Evolutionary conservation across 2,888 invertebrate species (phyloP), one percentile per base, ranked within the genome.

Genomic region (Hoplodrina blanda): DNA sequence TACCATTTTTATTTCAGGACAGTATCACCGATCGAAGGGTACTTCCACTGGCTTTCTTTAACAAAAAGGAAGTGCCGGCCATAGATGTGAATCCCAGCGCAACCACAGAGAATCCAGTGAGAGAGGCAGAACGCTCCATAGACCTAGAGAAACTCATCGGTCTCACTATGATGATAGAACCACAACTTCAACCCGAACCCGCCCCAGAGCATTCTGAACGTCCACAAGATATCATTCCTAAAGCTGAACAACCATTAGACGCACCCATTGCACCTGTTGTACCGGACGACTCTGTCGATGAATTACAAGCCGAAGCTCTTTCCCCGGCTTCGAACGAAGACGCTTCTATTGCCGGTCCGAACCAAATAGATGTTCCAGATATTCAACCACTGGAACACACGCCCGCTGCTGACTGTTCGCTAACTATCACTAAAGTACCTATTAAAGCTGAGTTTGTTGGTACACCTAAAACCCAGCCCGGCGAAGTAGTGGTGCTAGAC

Each of bases 111-210:
- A 87, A 93, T 72, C 93, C 96, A 0, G 89, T 89, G 3, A 91
- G 90, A 61, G 95, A 95, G 84, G 96, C 94, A 0, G 94, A 95
- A 69, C 89, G 94, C 17, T 93, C 95, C 2, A 86, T 93, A n/a
- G 92, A 95, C 56, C 78, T 96, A 44, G 94, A 95, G 76, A 93
- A 92, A 74, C 90, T 95, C 0, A 94, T 96, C 4, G 90, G 91
- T 0, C 87, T 91, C 2, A 86, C 83, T 37, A 76, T 84, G 62
- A 79, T 90, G 74, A 82, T 87, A 1, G 89, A 90, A 20, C 61
- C 76, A 20, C 46, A 49, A 52, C 11, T 15, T 62, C 52, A 69
- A 63, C 17, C 19, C 30, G 56, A 69, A 44, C 33, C 62, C 10
- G 3, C 54, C 10, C 37, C 46, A 2, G 17, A 11, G 20, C 50